Conservation (phyloP, 2,888 invertebrate species). For the Ariolimax columbianus region DNA sequence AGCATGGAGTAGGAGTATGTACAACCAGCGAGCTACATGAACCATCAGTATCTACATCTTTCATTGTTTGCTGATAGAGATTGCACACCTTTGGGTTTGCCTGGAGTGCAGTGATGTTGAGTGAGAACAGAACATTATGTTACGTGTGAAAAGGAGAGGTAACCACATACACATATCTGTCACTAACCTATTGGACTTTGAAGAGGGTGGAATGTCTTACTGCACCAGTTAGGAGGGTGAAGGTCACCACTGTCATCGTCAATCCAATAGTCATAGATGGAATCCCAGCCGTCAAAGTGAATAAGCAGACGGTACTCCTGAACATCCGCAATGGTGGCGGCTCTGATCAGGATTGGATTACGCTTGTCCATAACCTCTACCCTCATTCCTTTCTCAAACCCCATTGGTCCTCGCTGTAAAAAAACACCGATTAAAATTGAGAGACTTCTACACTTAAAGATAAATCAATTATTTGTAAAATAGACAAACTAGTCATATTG, state of each 20-base stretch:
- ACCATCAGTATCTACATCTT: too few species aligned
- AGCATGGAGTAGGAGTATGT: too few species aligned
- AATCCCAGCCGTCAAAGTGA: constrained; percentile 93
- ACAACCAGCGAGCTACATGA: too few species aligned
- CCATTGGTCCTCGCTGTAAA: constrained; percentile 85
- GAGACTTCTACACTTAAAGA: too few species aligned
- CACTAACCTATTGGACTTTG: constrained; percentile 86
- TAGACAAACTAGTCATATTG: too few species aligned
- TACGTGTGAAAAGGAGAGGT: neutral
- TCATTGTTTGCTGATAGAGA: too few species aligned
- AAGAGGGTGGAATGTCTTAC: constrained; percentile 90
- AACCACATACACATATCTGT: neutral
- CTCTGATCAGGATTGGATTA: constrained; percentile 89
- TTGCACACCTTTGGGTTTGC: too few species aligned
- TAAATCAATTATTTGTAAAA: too few species aligned
- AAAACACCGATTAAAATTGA: too few species aligned
- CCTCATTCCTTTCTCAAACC: constrained; percentile 91
- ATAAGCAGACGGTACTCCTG: constrained; percentile 87
- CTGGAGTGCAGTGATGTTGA: too few species aligned
- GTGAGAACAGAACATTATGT: too few species aligned
- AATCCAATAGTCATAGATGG: constrained; percentile 90
- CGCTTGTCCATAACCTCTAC: constrained; percentile 90
- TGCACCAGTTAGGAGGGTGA: constrained; percentile 94
- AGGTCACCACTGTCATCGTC: constrained; percentile 94
- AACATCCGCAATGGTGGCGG: constrained; percentile 87